phyloP scores from a whole-genome alignment of 2,888 invertebrate genomes.

The Tetragnatha montana region DNA sequence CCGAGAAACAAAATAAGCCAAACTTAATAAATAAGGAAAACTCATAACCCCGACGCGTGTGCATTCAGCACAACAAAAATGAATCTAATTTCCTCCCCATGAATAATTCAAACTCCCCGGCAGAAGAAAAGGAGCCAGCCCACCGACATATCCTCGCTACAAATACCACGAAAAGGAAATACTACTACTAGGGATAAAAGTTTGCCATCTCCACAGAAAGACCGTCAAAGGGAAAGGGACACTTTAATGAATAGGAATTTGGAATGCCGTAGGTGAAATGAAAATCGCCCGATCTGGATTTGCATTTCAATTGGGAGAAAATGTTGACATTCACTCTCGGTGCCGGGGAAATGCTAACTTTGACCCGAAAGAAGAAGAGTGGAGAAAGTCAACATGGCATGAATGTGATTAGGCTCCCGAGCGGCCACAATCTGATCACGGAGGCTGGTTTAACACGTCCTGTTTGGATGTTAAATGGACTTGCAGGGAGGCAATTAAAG shows the following conservation, averaged over 20 bases:
- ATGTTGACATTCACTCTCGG: slow-evolving; percentile 25
- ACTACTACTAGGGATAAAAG: background rate
- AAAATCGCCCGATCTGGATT: slow-evolving; percentile 23
- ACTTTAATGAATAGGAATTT: slow-evolving; percentile 19
- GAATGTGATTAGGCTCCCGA: background rate
- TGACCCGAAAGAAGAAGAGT: background rate
- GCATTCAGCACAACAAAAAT: background rate
- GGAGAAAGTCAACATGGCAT: background rate
- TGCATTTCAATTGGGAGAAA: slow-evolving; percentile 36
- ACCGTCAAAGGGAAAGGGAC: background rate
- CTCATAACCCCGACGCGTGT: no score
- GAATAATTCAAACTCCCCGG: background rate
- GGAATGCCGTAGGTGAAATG: background rate
- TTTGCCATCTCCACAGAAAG: background rate
- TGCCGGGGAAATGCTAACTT: background rate
- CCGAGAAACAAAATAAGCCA: no score
- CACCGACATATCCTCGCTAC: background rate
- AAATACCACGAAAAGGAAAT: background rate
- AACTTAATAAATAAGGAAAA: no score
- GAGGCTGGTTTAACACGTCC: background rate
- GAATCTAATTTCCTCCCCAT: background rate
- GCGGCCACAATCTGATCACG: background rate
- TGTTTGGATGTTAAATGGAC: background rate
- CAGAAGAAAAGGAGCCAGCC: background rate
- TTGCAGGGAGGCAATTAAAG: background rate